Evolutionary conservation across 1,140 invertebrate species (phyloP).

Genomic region (Teleopsis dalmanni): DNA sequence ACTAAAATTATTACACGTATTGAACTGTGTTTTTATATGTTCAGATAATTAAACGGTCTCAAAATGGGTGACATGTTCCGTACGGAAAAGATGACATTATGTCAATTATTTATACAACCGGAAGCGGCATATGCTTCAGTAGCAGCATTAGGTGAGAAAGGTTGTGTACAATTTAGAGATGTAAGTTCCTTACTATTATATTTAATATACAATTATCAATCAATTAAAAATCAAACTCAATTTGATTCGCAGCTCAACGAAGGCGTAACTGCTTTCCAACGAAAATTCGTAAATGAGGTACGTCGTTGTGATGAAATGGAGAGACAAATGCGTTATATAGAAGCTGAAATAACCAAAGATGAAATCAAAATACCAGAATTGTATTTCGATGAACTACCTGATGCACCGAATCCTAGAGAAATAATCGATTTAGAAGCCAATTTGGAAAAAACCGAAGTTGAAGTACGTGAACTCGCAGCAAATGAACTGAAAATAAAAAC

Average conservation of each 20-base stretch:
- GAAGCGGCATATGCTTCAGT: constrained; percentile 84
- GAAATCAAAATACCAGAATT: constrained; percentile 68
- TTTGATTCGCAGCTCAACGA: constrained; percentile 89
- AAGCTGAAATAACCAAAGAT: constrained; percentile 93
- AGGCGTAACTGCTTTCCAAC: constrained; percentile 88
- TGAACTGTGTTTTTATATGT: too few relatives aligned
- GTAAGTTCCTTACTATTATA: neutral
- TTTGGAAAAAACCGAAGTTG: constrained; percentile 87
- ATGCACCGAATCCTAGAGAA: constrained; percentile 93
- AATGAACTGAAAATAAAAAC: constrained; percentile 90
- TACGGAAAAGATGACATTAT: constrained; percentile 79
- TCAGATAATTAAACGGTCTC: constrained; percentile 1
- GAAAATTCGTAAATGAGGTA: constrained; percentile 91
- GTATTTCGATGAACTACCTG: constrained; percentile 84
- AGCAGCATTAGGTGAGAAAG: constrained; percentile 79
- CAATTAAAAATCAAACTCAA: constrained; percentile 27
- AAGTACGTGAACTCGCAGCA: constrained; percentile 85
- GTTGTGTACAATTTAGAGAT: constrained; percentile 70
- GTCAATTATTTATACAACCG: constrained; percentile 82
- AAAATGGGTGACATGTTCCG: constrained; percentile 72
- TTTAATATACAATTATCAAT: neutral
- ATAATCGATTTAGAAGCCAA: constrained; percentile 82
- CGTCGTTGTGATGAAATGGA: constrained; percentile 93
- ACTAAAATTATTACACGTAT: too few relatives aligned
- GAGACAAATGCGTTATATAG: constrained; percentile 83